phyloP scores from a whole-genome alignment of 1,140 invertebrate genomes.

The Hylaeus volcanicus region DNA sequence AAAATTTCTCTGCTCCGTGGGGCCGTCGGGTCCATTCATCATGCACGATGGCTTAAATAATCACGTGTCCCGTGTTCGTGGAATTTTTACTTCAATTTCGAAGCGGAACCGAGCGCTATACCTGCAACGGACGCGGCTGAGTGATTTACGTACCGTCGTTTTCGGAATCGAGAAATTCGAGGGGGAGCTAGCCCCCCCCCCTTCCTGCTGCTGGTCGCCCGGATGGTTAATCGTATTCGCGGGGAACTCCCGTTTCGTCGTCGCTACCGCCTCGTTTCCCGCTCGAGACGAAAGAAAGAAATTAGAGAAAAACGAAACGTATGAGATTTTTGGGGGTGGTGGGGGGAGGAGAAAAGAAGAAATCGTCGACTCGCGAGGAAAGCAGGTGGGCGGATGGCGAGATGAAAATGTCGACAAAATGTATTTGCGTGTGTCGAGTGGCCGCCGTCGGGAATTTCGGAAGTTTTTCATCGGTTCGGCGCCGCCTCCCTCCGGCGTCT shows the following conservation, averaged over 20 bases:
- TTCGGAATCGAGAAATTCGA: not conserved
- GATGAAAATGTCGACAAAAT: not conserved
- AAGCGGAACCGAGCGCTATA: constrained; percentile 1
- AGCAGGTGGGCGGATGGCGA: not conserved
- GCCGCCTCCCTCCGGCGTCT: not conserved
- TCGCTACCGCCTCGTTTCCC: too few species aligned
- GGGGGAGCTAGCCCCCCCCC: too few species aligned
- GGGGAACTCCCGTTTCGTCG: too few species aligned
- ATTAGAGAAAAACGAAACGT: not conserved
- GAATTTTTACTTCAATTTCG: constrained; percentile 44
- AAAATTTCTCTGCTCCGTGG: constrained; percentile 43
- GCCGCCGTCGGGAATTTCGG: not conserved
- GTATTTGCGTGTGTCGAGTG: not conserved
- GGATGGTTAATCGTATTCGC: not conserved
- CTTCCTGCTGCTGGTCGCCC: not conserved
- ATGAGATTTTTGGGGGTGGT: not conserved
- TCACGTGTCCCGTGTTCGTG: constrained; percentile 50
- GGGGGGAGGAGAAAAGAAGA: not conserved
- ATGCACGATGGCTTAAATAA: constrained; percentile 58
- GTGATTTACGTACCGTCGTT: constrained; percentile 37
- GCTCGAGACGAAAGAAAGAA: not conserved
- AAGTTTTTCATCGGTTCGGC: not conserved
- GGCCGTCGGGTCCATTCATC: constrained; percentile 48
- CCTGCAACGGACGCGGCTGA: constrained; percentile 15
- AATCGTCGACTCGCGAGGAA: not conserved